A percentile compares a stretch with the other conserved stretches of the same genome.
Evolutionary conservation across 2,113 vertebrate species (phyloP).

Genomic region (Psettodes erumei): DNA sequence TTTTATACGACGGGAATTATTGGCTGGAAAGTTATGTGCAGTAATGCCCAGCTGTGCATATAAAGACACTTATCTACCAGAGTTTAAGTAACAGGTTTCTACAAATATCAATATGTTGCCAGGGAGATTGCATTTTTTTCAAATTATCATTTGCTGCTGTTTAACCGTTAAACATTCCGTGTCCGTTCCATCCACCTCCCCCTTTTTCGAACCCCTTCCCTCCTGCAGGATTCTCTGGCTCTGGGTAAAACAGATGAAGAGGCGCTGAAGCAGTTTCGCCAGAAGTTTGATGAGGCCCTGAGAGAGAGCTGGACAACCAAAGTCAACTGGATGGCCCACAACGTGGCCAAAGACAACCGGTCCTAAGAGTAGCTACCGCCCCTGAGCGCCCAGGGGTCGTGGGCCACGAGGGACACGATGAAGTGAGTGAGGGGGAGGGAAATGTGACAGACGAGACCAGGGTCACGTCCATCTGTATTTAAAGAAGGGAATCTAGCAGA

Average conservation of each 20-base stretch:
- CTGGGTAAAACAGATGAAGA: conserved; percentile 97
- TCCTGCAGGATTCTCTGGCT: conserved; percentile 91
- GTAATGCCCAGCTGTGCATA: too few relatives aligned
- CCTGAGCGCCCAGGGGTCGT: conserved; percentile 6
- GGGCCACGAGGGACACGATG: conserved; percentile 52
- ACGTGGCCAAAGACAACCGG: conserved; percentile 97
- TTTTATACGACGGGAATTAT: too few relatives aligned
- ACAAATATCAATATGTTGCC: too few relatives aligned
- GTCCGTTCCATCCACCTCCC: not conserved
- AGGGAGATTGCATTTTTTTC: too few relatives aligned
- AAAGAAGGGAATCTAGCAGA: conserved; percentile 74
- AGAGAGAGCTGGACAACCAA: conserved; percentile 99
- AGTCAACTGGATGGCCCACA: conserved; percentile 99
- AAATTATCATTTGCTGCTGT: not conserved
- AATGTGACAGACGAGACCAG: conserved; percentile 30
- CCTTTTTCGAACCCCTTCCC: too few relatives aligned
- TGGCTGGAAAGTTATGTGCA: too few relatives aligned
- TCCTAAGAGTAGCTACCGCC: conserved; percentile 82
- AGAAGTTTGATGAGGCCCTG: conserved; percentile 98
- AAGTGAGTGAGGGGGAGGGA: conserved; percentile 24
- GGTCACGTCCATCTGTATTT: conserved; percentile 22
- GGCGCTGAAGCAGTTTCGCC: conserved; percentile 97
- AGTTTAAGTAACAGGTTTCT: too few relatives aligned
- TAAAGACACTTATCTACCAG: too few relatives aligned
- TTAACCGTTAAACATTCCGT: too few relatives aligned